A percentile compares a stretch with the other conserved stretches of the same genome.
Conservation (phyloP, 2,888 invertebrate genomes). For the Abrostola tripartita region DNA sequence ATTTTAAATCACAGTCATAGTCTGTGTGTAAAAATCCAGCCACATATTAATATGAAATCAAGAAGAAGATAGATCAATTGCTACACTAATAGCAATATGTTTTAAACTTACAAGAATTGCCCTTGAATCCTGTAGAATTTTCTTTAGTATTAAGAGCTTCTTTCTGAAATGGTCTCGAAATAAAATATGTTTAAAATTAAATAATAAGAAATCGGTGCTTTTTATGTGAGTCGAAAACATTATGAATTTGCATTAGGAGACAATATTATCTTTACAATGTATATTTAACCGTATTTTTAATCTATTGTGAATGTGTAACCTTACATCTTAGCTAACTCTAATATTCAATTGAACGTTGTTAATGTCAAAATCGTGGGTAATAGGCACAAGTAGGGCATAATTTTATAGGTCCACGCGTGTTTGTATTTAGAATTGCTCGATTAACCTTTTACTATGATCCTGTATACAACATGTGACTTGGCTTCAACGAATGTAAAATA, state of each 20-base stretch:
- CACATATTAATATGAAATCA: too few species aligned
- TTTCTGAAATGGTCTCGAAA: background rate
- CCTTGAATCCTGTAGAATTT: too few species aligned
- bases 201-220: conserved; percentile 59
- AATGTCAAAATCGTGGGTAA: conserved; percentile 49
- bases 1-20: too few species aligned
- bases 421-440: conserved; percentile 19
- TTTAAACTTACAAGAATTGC: too few species aligned
- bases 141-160: background rate
- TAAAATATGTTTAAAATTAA: conserved; percentile 6
- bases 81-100: too few species aligned
- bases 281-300: conserved; percentile 31
- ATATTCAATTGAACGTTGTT: conserved; percentile 26
- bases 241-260: conserved; percentile 53
- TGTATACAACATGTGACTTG: background rate
- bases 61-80: too few species aligned
- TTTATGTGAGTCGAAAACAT: conserved; percentile 39
- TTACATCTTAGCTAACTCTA: conserved; percentile 19
- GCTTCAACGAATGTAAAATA: background rate
- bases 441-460: conserved; percentile 26
- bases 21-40: too few species aligned
- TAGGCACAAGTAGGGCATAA: background rate
- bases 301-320: conserved; percentile 2
- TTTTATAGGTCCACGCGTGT: conserved; percentile 16
- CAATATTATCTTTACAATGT: conserved; percentile 50